Conservation (phyloP, 1,140 invertebrate species). For the Radopholus similis region DNA sequence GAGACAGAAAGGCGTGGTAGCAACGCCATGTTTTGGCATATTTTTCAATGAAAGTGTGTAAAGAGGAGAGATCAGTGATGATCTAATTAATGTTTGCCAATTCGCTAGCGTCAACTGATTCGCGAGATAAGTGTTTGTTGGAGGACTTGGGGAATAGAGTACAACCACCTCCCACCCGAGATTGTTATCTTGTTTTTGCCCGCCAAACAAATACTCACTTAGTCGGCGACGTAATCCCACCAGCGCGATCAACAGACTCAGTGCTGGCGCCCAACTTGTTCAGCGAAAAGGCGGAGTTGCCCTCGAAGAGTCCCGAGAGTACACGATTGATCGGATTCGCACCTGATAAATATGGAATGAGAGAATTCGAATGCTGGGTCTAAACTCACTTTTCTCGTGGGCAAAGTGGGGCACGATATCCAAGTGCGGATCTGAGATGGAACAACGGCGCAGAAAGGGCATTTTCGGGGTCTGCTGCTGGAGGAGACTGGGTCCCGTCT, state of each 20-base stretch:
- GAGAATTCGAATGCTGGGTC: neutral
- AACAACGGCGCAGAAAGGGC: conserved; percentile 11
- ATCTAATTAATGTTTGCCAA: too few relatives aligned
- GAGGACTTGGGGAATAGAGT: too few relatives aligned
- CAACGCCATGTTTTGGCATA: too few relatives aligned
- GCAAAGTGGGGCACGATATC: conserved; percentile 30
- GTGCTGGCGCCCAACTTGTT: conserved; percentile 16
- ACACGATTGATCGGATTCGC: conserved; percentile 21
- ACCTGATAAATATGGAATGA: neutral
- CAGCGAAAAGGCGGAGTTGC: conserved; percentile 9
- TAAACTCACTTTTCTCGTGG: conserved; percentile 23
- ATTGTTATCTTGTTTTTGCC: neutral
- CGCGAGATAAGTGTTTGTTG: too few relatives aligned
- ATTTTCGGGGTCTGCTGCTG: neutral
- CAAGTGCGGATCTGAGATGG: conserved; percentile 25
- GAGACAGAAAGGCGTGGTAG: too few relatives aligned
- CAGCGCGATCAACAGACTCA: conserved; percentile 11
- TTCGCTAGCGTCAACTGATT: too few relatives aligned
- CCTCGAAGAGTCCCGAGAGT: conserved; percentile 23
- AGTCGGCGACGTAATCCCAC: neutral
- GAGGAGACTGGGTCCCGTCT: neutral
- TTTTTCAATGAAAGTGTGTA: too few relatives aligned
- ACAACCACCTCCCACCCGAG: too few relatives aligned
- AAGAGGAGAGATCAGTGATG: too few relatives aligned
- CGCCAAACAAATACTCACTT: conserved; percentile 8